Evolutionary conservation across 1,140 invertebrate genomes (phyloP), one percentile per base, ranked within the genome.

Genomic region (Antheraea pernyi): DNA sequence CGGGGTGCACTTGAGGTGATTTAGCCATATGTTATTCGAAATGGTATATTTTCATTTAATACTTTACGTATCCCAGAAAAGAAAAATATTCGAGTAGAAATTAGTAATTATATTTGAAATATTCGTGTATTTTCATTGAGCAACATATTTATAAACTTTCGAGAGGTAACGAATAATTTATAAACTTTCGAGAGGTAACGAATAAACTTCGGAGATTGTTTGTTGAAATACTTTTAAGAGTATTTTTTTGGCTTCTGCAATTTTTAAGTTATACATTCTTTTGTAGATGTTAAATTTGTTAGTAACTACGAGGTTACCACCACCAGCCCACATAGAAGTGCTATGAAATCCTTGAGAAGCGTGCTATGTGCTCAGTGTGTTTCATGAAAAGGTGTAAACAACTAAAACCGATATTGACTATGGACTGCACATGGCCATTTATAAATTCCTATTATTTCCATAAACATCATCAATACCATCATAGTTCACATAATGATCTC

Each of bases 281-380:
- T 6, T 53, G 11, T 53, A 13, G 46, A 53, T n/a, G 46, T 53
- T 53, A 16, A 16, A 53, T 53, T n/a, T 53, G 16, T 53, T 53
- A 53, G 46, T 53, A 53, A 53, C 16, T 13, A 1, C 46, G 16
- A 53, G 46, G 13, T 16, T 46, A 46, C 19, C 42, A 46, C 64
- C 64, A 65, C 30, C n/a, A 68, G 18, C 66, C 39, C 71, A 66
- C 53, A 65, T 59, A 42, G 19, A 36, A 59, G 68, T 70, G 65
- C 22, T 18, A 18, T 53, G 62, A 11, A 70, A 65, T 53, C 58
- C 39, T 7, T 62, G 48, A 39, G 22, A 74, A 74, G 72, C 72
- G 72, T 74, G 72, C 66, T 11, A 63, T 69, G 68, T 66, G 22
- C 63, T 36, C 48, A 71, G 48, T 69, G 9, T 65, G 42, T 48